Base-by-base conservation (phyloP, 2,113 vertebrate species). In the Paratilapia polleni region DNA sequence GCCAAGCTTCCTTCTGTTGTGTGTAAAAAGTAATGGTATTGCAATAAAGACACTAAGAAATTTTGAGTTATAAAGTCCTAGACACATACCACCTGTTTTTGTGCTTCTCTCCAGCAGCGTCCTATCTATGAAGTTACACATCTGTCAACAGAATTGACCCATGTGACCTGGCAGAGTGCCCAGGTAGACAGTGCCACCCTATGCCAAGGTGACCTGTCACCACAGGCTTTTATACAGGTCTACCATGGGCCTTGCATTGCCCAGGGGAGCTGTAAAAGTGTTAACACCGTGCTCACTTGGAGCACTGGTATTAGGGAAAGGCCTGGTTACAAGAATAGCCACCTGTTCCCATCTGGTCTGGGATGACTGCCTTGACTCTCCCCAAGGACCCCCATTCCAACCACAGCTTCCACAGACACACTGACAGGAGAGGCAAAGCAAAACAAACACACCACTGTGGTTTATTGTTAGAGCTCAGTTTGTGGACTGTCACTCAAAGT, bases 141-240 rank as follows among this genome's bases (percentile, higher is more conserved):
- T 95, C 85, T 90, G 88, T 90, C 84, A 64, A 31, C 84, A 86
- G 75, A 62, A 86, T 26, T 81, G 70, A 89, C 82, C 66, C 78
- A 73, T 31, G 59, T 85, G 81, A 83, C 84, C 80, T 87, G 90
- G 83, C 83, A 22, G 13, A 58, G 57, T 3, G 81, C 80, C 86
- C 73, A 34, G 49, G 41, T 73, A 70, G 82, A 82, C 78, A 52
- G 87, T 85, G 58, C 79, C 87, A 87, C 85, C 75, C 74, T 89
- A 82, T 92, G 89, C 94, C 93, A 95, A 93, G 93, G 92, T 94
- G 94, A 95, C 92, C 94, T 94, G 94, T 96, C 95, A 94, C 95
- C 94, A 93, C 91, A 83, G 85, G 91, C 92, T 94, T 91, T 95
- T 89, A 92, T 79, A 78, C 89, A 58, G 61, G 80, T 79, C 85